Evolutionary conservation across 2,888 invertebrate genomes (phyloP), one percentile per base, ranked within the genome.

Genomic region (Eurytoma adleriae): DNA sequence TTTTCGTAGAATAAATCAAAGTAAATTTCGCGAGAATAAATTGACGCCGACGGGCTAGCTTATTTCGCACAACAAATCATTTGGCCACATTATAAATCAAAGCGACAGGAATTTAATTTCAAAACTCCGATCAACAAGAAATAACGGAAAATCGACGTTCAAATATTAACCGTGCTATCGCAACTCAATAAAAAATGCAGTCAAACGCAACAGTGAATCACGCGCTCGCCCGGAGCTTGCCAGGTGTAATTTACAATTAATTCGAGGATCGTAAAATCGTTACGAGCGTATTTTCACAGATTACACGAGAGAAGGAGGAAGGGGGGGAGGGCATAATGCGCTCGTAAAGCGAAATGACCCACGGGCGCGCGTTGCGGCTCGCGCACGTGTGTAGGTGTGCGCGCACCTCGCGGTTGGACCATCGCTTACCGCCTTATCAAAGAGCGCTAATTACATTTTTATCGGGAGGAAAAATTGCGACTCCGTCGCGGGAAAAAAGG

Each of bases 381-480:
- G 40, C 4, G 40, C 40, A n/a, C n/a, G 74, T 74, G 67, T 67
- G 27, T 30, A 50, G 48, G 52, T 40, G 50, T 61, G 18, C 16
- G 61, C 70, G 83, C 82, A 83, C 83, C 82, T 40, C 40, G 50
- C 48, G 7, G 74, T 40, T 59, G 18, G 30, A 79, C 73, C 84
- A 84, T 85, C 82, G 84, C 85, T 86, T 84, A 82, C 85, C 56
- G 83, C 84, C 85, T 88, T 87, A 89, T 89, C 87, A 85, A 86
- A 84, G 84, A 83, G 77, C 84, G 86, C 85, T 89, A 89, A 89
- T 89, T 89, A 86, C 87, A 86, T 88, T 88, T 88, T 88, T 88
- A 88, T 89, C 89, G 85, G 83, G 84, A 84, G 40, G 85, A 86
- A 89, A 88, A 88, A 87, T 86, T 75, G 10, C 66, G 3, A 40